Evolutionary conservation across 2,797 vertebrate genomes (phyloP).

Genomic region (Enteromius afrohamiltoni): DNA sequence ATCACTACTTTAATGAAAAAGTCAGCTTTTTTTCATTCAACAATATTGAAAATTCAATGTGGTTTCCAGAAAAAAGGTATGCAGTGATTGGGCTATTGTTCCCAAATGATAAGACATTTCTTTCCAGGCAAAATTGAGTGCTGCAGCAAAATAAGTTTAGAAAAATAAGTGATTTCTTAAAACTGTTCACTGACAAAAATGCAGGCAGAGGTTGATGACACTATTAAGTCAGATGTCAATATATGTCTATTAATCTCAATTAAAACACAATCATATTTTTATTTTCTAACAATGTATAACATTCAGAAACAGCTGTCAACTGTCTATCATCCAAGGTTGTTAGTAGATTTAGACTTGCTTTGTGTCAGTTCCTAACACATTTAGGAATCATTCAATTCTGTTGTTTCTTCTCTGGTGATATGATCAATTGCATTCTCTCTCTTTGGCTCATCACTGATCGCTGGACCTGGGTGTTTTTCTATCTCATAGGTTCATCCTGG

Average conservation of each 20-base stretch:
- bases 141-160: not conserved
- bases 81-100: not conserved
- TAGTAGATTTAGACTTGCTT: not conserved
- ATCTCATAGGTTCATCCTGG: not conserved
- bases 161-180: constrained; percentile 1
- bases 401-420: not conserved
- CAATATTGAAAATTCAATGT: not conserved
- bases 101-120: not conserved
- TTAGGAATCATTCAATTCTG: not conserved
- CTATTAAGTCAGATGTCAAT: not conserved
- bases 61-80: not conserved
- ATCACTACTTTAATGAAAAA: not conserved
- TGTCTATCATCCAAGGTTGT: not conserved
- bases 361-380: not conserved
- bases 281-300: not conserved
- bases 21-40: not conserved
- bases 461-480: not conserved
- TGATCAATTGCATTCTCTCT: constrained; percentile 12
- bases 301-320: not conserved
- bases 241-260: constrained; percentile 2
- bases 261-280: not conserved
- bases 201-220: not conserved
- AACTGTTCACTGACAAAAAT: not conserved
- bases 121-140: not conserved
- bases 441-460: not conserved